These are phyloP conservation scores for Grallaria varia DNA, from an alignment of 2,113 vertebrate genomes.

Conservation along the genomic window DNA sequence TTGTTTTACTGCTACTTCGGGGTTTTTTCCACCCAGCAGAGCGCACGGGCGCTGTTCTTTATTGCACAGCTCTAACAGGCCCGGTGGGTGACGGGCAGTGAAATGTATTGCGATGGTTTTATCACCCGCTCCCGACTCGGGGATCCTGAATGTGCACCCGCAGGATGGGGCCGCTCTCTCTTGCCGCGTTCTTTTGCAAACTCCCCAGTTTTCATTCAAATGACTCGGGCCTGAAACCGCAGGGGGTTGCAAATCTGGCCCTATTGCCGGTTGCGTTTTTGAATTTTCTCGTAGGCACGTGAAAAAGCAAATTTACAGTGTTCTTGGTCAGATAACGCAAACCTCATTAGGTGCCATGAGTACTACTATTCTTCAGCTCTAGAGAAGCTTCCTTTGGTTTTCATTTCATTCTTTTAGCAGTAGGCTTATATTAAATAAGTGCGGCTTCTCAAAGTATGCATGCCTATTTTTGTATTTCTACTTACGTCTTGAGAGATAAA, in stretches of 20 bases:
- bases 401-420: not conserved
- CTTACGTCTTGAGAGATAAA: not conserved
- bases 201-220: not conserved
- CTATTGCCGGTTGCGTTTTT: not conserved
- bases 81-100: not conserved
- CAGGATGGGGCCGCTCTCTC: not conserved
- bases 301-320: not conserved
- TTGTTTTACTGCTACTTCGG: not conserved
- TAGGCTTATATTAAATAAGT: not conserved
- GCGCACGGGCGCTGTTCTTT: not conserved
- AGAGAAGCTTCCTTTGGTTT: not conserved
- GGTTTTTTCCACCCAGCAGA: not conserved
- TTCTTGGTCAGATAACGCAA: not conserved
- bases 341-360: not conserved
- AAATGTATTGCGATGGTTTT: not conserved
- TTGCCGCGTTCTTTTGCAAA: not conserved
- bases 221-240: not conserved
- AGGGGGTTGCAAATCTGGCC: not conserved
- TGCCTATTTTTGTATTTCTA: not conserved
- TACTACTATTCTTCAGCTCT: not conserved
- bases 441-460: not conserved
- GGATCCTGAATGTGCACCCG: not conserved
- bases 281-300: not conserved
- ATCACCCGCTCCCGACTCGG: not conserved
- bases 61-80: not conserved